Evolutionary conservation across 2,113 vertebrate species (phyloP).

Genomic region (Baryphthengus martii): DNA sequence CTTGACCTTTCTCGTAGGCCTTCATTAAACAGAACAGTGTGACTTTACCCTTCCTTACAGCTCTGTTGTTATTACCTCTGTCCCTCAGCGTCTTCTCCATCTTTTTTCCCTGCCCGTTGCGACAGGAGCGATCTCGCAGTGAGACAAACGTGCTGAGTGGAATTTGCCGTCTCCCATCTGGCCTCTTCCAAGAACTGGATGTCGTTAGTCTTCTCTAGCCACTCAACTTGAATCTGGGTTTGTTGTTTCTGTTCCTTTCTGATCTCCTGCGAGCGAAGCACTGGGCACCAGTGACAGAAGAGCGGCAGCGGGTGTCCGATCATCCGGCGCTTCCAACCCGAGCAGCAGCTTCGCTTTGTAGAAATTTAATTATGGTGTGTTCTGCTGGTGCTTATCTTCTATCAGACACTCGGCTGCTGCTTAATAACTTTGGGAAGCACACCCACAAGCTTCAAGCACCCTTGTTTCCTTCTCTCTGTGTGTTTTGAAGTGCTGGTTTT

Average conservation of each 20-base stretch:
- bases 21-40: neutral
- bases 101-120: rapidly evolving
- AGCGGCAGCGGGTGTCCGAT: neutral
- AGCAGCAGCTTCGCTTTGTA: rapidly evolving
- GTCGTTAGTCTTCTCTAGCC: neutral
- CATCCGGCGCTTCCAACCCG: neutral
- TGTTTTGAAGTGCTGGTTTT: neutral
- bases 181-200: neutral
- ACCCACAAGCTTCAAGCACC: neutral
- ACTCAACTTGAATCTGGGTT: neutral
- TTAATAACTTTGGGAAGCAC: neutral
- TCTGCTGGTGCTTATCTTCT: neutral
- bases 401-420: neutral
- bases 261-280: neutral
- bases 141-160: rapidly evolving
- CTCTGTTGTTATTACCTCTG: neutral
- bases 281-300: neutral
- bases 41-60: neutral
- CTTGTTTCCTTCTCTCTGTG: rapidly evolving
- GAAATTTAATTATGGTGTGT: neutral
- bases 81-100: rapidly evolving
- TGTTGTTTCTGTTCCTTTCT: neutral
- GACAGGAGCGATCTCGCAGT: rapidly evolving
- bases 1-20: neutral
- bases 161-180: neutral